Evolutionary conservation across 2,113 vertebrate species (phyloP), one percentile per base, ranked within the genome.

Genomic region (Romanogobio albipinnatus): DNA sequence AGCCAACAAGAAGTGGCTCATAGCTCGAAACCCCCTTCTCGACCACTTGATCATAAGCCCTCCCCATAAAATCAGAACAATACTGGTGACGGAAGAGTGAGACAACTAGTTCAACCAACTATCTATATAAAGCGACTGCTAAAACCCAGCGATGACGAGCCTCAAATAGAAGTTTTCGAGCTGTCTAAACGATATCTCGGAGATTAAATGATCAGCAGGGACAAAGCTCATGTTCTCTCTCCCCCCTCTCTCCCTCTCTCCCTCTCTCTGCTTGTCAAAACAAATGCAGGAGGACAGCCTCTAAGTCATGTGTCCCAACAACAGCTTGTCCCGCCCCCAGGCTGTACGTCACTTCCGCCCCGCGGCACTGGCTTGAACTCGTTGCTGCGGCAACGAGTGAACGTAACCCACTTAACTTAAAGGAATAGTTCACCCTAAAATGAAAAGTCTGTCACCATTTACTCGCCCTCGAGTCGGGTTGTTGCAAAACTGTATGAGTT

Each of bases 261-360:
- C 68, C 45, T 11, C 64, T 76, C 73, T 73, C 90, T 87, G 93
- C 94, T 95, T 95, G 96, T 97, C 95, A 94, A 96, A 96, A 95
- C 93, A 87, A 90, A 90, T 92, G 56, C 82, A 79, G 82, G 92
- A 88, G 88, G 9, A 90, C 93, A 91, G 93, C 90, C 90, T 87
- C 62, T 58, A 73, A 79, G 86, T 94, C 93, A 95, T 94, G 92
- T 93, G 93, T 91, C 93, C 89, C 90, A 91, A 87, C 95, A 89
- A 91, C 90, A 93, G 91, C 86, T 78, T 73, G 68, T 47, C 87
- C 78, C 62, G 56, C 64, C 84, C 43, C 13, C 33, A 9, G 5
- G 3, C 1, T 26, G 29, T 77, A 36, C 91, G 93, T 92, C 92
- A 94, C 93, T 93, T 93, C 82, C 91, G 61, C 59, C 33, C 39